Conservation (phyloP, 2,888 invertebrate genomes). For the Eucera pruinosa region DNA sequence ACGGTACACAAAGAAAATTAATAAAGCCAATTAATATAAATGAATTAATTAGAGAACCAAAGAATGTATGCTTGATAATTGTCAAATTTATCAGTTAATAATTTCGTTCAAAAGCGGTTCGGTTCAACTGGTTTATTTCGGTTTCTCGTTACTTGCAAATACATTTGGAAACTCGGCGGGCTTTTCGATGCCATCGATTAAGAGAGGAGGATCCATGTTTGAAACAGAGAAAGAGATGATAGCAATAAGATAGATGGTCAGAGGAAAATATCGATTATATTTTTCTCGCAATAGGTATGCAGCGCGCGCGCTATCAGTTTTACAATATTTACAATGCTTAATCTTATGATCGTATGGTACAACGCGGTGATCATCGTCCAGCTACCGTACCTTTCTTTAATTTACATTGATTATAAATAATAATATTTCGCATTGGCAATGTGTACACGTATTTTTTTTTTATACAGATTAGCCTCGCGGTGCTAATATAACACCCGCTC, state of each 20-base stretch:
- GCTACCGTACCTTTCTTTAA: constrained; percentile 59
- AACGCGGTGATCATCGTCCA: constrained; percentile 47
- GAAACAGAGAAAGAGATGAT: constrained; percentile 11
- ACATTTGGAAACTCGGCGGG: neutral
- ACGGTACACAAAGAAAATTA: neutral
- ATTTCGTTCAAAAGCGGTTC: neutral
- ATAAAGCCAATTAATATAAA: too few species aligned
- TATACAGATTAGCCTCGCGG: constrained; percentile 40
- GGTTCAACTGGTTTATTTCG: constrained; percentile 33
- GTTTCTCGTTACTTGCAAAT: constrained; percentile 13
- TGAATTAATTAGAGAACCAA: too few species aligned
- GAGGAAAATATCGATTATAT: constrained; percentile 82
- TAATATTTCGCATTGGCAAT: constrained; percentile 30
- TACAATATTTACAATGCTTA: constrained; percentile 81
- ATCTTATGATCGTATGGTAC: constrained; percentile 55
- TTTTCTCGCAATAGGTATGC: constrained; percentile 74
- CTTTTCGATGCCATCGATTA: neutral
- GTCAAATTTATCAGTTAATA: neutral
- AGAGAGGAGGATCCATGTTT: neutral
- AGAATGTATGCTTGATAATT: too few species aligned
- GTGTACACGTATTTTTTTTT: constrained; percentile 69
- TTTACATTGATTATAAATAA: constrained; percentile 78
- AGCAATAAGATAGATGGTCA: constrained; percentile 63
- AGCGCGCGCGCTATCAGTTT: constrained; percentile 73
- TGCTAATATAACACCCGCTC: constrained; percentile 8